phyloP scores from a whole-genome alignment of 1,140 invertebrate species.

The Colletes latitarsis region DNA sequence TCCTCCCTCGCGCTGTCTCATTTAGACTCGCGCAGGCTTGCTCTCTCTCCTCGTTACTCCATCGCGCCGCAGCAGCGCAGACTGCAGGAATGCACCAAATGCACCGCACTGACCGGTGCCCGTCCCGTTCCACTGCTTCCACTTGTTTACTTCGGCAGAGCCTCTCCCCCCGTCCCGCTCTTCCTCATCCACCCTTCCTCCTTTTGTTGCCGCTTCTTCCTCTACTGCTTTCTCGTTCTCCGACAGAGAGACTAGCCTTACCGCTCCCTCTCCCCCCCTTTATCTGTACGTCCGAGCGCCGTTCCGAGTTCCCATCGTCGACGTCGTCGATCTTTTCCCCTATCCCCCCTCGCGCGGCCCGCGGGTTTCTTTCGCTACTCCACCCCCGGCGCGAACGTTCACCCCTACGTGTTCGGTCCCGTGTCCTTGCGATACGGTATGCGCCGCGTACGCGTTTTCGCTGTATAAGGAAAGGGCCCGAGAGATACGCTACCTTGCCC shows the following conservation, averaged over 20 bases:
- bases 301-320: constrained; percentile 28
- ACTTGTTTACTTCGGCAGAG: constrained; percentile 75
- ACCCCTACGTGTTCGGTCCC: neutral
- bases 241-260: neutral
- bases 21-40: neutral
- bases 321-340: constrained; percentile 19
- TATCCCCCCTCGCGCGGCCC: neutral
- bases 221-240: neutral
- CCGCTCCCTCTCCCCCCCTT: neutral
- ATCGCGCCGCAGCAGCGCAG: constrained; percentile 60
- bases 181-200: constrained; percentile 1
- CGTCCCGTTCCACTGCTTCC: constrained; percentile 64
- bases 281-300: constrained; percentile 19
- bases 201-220: constrained; percentile 16
- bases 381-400: constrained; percentile 41
- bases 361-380: constrained; percentile 26
- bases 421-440: too few species aligned
- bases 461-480: too few species aligned
- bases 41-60: constrained; percentile 37
- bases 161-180: constrained; percentile 20
- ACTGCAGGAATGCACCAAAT: constrained; percentile 78
- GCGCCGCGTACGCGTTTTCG: too few species aligned
- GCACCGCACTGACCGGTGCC: constrained; percentile 71
- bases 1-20: constrained; percentile 30
- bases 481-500: too few species aligned